A percentile compares a stretch with the other conserved stretches of the same genome.
phyloP scores from a whole-genome alignment of 2,797 vertebrate species.

The Chiloscyllium punctatum region DNA sequence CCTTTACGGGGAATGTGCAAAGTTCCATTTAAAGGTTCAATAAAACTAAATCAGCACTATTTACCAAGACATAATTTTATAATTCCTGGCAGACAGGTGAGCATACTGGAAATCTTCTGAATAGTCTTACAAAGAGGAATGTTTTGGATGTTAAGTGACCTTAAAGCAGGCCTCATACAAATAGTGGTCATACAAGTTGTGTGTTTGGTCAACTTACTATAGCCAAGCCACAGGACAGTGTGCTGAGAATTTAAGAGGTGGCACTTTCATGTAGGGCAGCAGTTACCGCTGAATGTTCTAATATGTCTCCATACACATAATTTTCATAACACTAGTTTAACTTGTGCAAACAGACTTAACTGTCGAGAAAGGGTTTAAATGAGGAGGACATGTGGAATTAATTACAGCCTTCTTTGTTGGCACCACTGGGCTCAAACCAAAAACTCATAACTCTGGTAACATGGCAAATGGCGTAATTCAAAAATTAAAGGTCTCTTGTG shows the following conservation, averaged over 20 bases:
- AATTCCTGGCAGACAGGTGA: not conserved
- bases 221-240: not conserved
- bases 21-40: not conserved
- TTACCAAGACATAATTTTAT: not conserved
- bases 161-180: not conserved
- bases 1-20: not conserved
- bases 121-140: not conserved
- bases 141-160: not conserved
- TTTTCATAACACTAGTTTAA: not conserved
- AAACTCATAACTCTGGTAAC: too few species aligned
- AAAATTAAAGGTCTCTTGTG: too few species aligned
- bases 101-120: not conserved
- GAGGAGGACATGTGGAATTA: not conserved
- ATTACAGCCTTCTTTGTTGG: not conserved
- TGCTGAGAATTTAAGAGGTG: not conserved
- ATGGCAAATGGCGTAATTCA: too few species aligned
- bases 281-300: not conserved
- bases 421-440: not conserved
- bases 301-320: not conserved
- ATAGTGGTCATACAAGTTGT: not conserved
- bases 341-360: not conserved
- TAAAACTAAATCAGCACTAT: not conserved
- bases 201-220: not conserved
- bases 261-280: not conserved
- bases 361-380: not conserved